These are phyloP conservation scores for Campoletis raptor DNA, from an alignment of 2,888 invertebrate species.

Conservation along the genomic window DNA sequence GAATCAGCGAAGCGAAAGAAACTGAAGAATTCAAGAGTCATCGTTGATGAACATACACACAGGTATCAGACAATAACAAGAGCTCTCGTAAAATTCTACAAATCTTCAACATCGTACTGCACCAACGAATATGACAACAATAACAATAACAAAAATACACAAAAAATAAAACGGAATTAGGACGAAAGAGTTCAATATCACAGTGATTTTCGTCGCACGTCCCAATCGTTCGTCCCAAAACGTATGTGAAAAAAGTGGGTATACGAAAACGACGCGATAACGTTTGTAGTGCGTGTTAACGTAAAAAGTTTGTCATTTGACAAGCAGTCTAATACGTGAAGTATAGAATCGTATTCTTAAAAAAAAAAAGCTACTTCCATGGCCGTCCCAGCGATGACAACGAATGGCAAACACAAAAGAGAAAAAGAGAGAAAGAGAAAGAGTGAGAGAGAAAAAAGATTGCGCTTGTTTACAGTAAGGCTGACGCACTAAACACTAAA, in stretches of 20 bases:
- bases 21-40: conserved; percentile 39
- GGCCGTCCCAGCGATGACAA: neutral
- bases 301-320: neutral
- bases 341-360: neutral
- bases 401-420: neutral
- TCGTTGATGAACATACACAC: neutral
- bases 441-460: neutral
- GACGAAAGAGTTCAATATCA: neutral
- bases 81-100: conserved; percentile 36
- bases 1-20: conserved; percentile 64
- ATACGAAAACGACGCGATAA: neutral
- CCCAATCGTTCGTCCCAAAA: neutral
- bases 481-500: conserved; percentile 36
- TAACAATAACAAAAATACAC: neutral
- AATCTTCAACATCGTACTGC: conserved; percentile 15
- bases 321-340: neutral
- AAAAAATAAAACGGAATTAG: neutral
- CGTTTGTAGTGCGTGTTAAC: neutral
- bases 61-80: conserved; percentile 46
- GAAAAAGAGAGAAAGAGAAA: neutral
- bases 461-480: neutral
- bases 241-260: neutral
- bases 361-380: neutral
- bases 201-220: neutral
- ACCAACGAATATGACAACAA: neutral